Evolutionary conservation across 2,113 vertebrate genomes (phyloP).

Genomic region (Cygnus buccinator): DNA sequence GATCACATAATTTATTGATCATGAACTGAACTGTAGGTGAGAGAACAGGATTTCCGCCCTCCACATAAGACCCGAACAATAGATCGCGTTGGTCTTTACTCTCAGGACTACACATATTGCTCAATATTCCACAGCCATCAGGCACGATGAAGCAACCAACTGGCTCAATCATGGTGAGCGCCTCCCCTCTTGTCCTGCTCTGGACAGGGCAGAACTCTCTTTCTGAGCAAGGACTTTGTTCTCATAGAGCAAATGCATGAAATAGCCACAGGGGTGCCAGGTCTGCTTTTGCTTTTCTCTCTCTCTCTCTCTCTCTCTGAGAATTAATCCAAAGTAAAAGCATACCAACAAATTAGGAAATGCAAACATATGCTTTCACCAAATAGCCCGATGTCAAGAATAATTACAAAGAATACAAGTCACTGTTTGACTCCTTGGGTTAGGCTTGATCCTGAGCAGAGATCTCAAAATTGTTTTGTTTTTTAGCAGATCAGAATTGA

Average conservation of each 20-base stretch:
- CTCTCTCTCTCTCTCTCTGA: not conserved
- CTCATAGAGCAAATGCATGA: not conserved
- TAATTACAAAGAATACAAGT: constrained; percentile 16
- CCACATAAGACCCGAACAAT: not conserved
- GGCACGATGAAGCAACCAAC: constrained; percentile 8
- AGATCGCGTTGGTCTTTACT: not conserved
- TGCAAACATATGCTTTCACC: constrained; percentile 42
- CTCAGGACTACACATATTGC: not conserved
- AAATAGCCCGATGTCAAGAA: constrained; percentile 16
- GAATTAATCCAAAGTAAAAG: constrained; percentile 33
- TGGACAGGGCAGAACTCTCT: not conserved
- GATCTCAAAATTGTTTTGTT: not conserved
- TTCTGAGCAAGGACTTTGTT: not conserved
- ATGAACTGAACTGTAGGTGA: not conserved
- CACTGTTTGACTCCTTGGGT: not conserved
- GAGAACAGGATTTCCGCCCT: not conserved
- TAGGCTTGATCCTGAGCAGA: not conserved
- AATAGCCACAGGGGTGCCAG: constrained; percentile 20
- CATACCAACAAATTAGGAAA: constrained; percentile 53
- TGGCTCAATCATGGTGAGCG: not conserved
- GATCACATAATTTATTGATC: not conserved
- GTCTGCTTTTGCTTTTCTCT: constrained; percentile 40
- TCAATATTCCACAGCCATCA: constrained; percentile 30
- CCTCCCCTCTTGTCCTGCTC: not conserved
- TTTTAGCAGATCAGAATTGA: not conserved